Percentiles rank a stretch among this genome's conserved stretches.
phyloP scores from a whole-genome alignment of 2,797 vertebrate genomes.

The Hoplostethus mediterraneus region DNA sequence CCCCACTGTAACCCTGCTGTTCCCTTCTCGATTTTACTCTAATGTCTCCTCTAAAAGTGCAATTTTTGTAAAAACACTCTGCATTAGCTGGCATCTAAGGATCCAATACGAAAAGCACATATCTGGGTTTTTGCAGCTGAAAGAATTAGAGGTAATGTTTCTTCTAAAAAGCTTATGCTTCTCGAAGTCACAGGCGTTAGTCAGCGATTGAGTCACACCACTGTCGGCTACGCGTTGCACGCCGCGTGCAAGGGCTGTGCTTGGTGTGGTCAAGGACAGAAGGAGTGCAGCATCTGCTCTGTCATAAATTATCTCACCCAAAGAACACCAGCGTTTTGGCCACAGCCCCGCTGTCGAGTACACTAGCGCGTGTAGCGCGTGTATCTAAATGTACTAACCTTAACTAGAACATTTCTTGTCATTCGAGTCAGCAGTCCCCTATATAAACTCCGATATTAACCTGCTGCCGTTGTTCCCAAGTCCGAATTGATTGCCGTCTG shows the following conservation, averaged over 20 bases:
- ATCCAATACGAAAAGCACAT: too few species aligned
- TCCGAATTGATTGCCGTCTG: too few species aligned
- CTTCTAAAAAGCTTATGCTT: constrained; percentile 10
- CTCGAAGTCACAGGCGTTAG: not conserved
- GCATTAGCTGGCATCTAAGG: too few species aligned
- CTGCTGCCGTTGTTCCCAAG: too few species aligned
- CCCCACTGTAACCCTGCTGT: constrained; percentile 13
- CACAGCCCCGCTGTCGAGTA: too few species aligned
- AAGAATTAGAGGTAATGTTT: not conserved
- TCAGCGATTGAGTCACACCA: not conserved
- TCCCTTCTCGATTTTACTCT: constrained; percentile 9
- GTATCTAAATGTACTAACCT: not conserved
- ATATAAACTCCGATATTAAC: too few species aligned
- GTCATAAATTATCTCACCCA: constrained; percentile 32
- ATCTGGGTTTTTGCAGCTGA: not conserved
- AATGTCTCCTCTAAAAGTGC: not conserved
- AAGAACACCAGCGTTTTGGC: not conserved
- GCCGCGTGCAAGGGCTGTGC: not conserved
- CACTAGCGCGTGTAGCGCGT: not conserved
- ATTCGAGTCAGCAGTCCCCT: constrained; percentile 4
- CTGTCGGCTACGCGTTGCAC: not conserved
- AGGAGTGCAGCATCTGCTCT: constrained; percentile 13
- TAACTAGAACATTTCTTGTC: too few species aligned
- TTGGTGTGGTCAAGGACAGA: constrained; percentile 7
- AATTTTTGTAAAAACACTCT: not conserved